A percentile compares a stretch with the other conserved stretches of the same genome.
phyloP scores from a whole-genome alignment of 1,140 invertebrate species.

The Homarus americanus region DNA sequence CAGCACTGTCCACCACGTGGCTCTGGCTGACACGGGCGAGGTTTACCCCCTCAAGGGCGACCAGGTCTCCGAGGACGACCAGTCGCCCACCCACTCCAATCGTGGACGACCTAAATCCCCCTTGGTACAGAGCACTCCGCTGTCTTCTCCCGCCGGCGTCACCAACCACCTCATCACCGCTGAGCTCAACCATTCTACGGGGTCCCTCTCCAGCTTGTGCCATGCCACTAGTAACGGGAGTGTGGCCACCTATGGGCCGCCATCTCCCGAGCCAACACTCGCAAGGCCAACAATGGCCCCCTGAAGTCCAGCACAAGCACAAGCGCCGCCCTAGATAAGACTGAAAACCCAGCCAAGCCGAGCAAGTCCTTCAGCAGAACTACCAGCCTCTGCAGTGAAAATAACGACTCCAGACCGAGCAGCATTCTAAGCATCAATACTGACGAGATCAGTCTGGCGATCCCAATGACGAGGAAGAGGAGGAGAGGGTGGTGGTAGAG shows the following conservation, averaged over 20 bases:
- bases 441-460: constrained; percentile 49
- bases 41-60: constrained; percentile 42
- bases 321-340: constrained; percentile 24
- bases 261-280: constrained; percentile 31
- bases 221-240: constrained; percentile 38
- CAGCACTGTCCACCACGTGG: constrained; percentile 60
- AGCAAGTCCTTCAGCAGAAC: constrained; percentile 17
- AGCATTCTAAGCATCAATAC: constrained; percentile 45
- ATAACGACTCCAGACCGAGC: constrained; percentile 2
- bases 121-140: not conserved
- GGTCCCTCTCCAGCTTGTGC: constrained; percentile 36
- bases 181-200: constrained; percentile 38
- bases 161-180: constrained; percentile 39
- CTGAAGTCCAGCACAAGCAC: constrained; percentile 25
- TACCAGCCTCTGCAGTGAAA: constrained; percentile 28
- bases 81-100: not conserved
- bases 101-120: constrained; percentile 7
- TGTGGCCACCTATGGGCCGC: constrained; percentile 42
- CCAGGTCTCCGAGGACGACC: constrained; percentile 45
- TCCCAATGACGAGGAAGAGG: constrained; percentile 41
- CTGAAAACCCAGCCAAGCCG: not conserved
- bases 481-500: constrained; percentile 28
- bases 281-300: constrained; percentile 3
- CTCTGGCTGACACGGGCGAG: constrained; percentile 54
- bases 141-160: not conserved